These are phyloP conservation scores for Alca torda DNA, from an alignment of 2,797 vertebrate species.

Conservation along the genomic window DNA sequence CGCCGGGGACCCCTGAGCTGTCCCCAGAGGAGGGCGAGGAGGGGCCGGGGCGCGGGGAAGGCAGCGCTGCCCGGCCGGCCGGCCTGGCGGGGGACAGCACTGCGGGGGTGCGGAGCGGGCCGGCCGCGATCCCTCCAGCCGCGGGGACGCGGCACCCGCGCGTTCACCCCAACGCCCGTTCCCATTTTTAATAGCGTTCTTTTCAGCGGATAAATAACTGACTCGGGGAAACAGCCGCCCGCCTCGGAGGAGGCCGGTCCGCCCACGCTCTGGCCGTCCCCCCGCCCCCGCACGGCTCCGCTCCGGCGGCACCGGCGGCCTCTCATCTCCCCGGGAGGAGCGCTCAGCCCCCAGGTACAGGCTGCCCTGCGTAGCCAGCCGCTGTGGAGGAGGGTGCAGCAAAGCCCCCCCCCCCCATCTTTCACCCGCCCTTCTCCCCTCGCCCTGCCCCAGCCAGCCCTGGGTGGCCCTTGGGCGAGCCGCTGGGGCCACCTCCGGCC, in stretches of 20 bases:
- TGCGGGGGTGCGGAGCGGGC: neutral
- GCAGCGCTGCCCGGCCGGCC: neutral
- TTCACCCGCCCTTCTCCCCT: neutral
- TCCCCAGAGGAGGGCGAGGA: neutral
- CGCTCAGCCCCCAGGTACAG: too few relatives aligned
- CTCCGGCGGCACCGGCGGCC: too few relatives aligned
- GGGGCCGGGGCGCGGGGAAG: neutral
- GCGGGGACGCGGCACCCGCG: neutral
- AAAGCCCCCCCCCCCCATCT: neutral
- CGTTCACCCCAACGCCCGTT: neutral
- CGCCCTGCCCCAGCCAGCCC: neutral
- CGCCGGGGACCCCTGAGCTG: neutral
- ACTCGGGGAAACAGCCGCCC: neutral
- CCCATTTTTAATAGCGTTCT: accelerated
- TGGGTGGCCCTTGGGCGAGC: neutral
- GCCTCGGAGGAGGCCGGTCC: neutral
- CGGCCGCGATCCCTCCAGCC: neutral
- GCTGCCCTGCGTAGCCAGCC: neutral
- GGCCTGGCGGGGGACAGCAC: too few relatives aligned
- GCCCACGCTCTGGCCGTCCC: neutral
- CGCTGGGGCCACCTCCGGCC: neutral
- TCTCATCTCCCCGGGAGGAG: neutral
- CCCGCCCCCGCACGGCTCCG: neutral
- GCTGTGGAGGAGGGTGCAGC: neutral
- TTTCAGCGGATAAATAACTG: neutral